A percentile compares a stretch with the other conserved stretches of the same genome.
Conservation (phyloP, 2,888 invertebrate species). For the Dorcus parallelipipedus region DNA sequence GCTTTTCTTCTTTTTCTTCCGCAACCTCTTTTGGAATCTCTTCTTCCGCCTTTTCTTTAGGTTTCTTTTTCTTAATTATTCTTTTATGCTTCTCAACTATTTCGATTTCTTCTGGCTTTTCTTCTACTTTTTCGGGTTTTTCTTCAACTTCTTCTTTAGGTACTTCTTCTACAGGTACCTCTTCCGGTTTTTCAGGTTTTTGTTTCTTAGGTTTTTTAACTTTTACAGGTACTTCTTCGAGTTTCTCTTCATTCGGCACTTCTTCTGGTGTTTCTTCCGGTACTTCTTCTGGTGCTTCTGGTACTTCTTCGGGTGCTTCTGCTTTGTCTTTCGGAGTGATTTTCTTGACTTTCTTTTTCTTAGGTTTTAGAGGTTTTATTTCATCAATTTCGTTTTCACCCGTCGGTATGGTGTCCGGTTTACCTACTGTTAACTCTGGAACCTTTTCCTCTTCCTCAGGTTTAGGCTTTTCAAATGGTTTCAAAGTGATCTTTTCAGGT, state of each 20-base stretch:
- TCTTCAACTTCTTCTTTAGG: slow-evolving; percentile 34
- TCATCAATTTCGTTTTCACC: slow-evolving; percentile 13
- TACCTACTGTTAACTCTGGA: slow-evolving; percentile 19
- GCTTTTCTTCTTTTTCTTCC: slow-evolving; percentile 24
- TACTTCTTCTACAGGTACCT: slow-evolving; percentile 23
- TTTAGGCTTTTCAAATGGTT: slow-evolving; percentile 39
- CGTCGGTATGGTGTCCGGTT: slow-evolving; percentile 16
- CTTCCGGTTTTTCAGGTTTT: slow-evolving; percentile 27
- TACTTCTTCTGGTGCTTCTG: slow-evolving; percentile 17
- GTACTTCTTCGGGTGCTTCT: slow-evolving; percentile 24
- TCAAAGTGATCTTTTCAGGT: slow-evolving; percentile 30
- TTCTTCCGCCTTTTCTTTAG: slow-evolving; percentile 7
- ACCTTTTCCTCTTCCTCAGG: slow-evolving; percentile 20
- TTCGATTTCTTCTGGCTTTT: slow-evolving; percentile 27
- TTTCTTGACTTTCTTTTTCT: slow-evolving; percentile 35
- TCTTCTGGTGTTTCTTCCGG: slow-evolving; percentile 7
- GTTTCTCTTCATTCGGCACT: slow-evolving; percentile 1
- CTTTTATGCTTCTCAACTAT: slow-evolving; percentile 25
- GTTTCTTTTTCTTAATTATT: slow-evolving; percentile 16
- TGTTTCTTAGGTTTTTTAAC: slow-evolving; percentile 37
- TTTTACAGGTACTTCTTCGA: slow-evolving; percentile 8
- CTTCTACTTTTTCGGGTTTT: slow-evolving; percentile 29
- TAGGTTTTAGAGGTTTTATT: slow-evolving; percentile 31
- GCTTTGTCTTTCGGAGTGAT: slow-evolving; percentile 28
- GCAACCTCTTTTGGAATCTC: background rate